Conservation (phyloP, 2,797 vertebrate species). For the Pantherophis alleghaniensis region DNA sequence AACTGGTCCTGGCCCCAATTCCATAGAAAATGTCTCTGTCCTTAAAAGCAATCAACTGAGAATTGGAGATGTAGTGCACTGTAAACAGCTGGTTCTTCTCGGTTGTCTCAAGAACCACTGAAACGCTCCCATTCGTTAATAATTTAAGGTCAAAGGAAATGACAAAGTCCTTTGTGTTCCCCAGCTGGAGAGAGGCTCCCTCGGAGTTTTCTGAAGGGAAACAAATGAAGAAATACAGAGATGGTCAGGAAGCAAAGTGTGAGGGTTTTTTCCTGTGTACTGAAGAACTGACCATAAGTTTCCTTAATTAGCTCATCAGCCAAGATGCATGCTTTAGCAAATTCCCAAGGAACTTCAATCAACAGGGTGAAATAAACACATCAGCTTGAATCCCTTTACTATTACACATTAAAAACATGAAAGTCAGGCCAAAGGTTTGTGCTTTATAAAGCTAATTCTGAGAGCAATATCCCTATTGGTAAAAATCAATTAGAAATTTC, state of each 20-base stretch:
- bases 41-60: slow-evolving; percentile 85
- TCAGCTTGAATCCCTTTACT: not conserved
- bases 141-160: slow-evolving; percentile 93
- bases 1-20: slow-evolving; percentile 80
- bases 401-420: not conserved
- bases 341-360: slow-evolving; percentile 8
- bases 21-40: slow-evolving; percentile 91
- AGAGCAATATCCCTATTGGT: not conserved
- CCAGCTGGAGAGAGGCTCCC: slow-evolving; percentile 85
- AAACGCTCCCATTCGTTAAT: slow-evolving; percentile 87
- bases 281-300: not conserved
- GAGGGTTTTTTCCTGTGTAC: not conserved
- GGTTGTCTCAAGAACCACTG: slow-evolving; percentile 90
- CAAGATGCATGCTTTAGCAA: not conserved
- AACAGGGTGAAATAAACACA: not conserved
- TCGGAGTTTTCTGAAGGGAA: slow-evolving; percentile 82
- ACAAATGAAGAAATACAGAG: slow-evolving; percentile 3
- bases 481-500: not conserved
- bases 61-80: slow-evolving; percentile 87
- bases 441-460: not conserved
- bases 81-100: slow-evolving; percentile 89
- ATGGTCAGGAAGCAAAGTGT: slow-evolving; percentile 11
- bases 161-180: slow-evolving; percentile 93
- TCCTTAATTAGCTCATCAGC: not conserved
- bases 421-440: not conserved